Evolutionary conservation across 2,888 invertebrate species (phyloP), one percentile per base, ranked within the genome.

Genomic region (Tromatobia lineatoria): DNA sequence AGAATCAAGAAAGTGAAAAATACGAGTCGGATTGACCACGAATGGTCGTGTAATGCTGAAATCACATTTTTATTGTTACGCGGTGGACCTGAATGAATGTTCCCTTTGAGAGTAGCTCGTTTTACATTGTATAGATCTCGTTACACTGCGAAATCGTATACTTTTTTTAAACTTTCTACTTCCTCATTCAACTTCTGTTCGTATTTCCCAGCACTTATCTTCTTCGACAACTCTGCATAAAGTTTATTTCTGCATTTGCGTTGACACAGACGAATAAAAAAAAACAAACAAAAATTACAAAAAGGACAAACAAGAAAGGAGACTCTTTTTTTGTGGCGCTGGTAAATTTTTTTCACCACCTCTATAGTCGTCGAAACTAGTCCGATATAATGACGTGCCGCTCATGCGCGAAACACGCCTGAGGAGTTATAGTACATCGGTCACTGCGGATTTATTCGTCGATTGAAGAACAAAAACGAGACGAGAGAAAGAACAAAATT

Each of bases 1-100:
- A 8, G 54, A 57, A 7, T 67, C 67, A 59, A 38, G 59, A 42
- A 64, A 74, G 45, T 1, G 54, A 61, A 77, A 54, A 70, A 47
- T 69, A 79, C 23, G 38, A 34, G 47, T 45, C 42, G 79, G 64
- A 45, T 34, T 20, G 50, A 34, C 74, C 34, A 13, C 20, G 61
- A 25, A 52, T 18, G 34, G 54, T 71, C 80, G 80, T 80, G 71
- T 83, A 61, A 80, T 83, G 76, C 71, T 80, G 76, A 83, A 80
- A 76, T 66, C 57, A 66, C 76, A 59, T 83, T 76, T 59, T 76
- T 76, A 83, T 80, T 83, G 71, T 83, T 83, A 34, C 34, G 50
- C 67, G 71, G 71, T 80, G 80, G 38, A 76, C 70, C 80, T 47
- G 38, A 15, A 47, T 80, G 80, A 83, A 80, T 83, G 83, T 76